Base-by-base conservation (phyloP, 2,797 vertebrate species). In the Chrysolophus pictus region DNA sequence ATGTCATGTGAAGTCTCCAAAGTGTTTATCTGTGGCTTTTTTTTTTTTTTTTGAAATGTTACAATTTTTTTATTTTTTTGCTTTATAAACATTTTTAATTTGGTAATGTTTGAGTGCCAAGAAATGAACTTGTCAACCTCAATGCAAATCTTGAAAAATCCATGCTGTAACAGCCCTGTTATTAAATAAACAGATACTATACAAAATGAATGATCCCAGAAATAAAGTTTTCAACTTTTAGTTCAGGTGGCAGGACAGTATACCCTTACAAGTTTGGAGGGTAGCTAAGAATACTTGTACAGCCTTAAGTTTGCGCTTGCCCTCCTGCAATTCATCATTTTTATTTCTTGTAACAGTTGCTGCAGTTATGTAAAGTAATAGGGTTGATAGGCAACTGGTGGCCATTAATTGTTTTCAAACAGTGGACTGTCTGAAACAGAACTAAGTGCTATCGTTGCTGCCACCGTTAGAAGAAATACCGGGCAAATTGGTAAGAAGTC, bases 141-240 rank as follows among this genome's bases (percentile, higher is more conserved):
- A 69, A 49, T 85, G 49, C 53, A 80, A 93, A 83, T 75, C 56
- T 87, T 84, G n/a, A 64, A 88, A 84, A 90, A 75, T 86, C 68
- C 33, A 46, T 81, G 82, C 79, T 96, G 94, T 96, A 95, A 84
- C 39, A 78, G 63, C 90, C 59, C 76, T 87, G 71, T 92, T 91
- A 60, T 62, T 91, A 67, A 96, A 95, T 95, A 94, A 94, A 93
- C 72, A 74, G 47, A 72, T 78, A 67, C 77, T 79, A 83, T 33
- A 39, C 55, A 44, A 65, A 71, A 83, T 49, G 46, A 75, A 65
- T 73, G 67, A 90, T 5, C 7, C 64, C 70, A 88, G 70, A 71
- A 88, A 75, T 39, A n/a, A 46, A 76, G 26, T 73, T 91, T 72
- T 86, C 70, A 85, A 74, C 47, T 83, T 69, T 35, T 86, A 90